Evolutionary conservation across 2,797 vertebrate species (phyloP), one percentile per base, ranked within the genome.

Genomic region (Tenualosa thibaudeaui): DNA sequence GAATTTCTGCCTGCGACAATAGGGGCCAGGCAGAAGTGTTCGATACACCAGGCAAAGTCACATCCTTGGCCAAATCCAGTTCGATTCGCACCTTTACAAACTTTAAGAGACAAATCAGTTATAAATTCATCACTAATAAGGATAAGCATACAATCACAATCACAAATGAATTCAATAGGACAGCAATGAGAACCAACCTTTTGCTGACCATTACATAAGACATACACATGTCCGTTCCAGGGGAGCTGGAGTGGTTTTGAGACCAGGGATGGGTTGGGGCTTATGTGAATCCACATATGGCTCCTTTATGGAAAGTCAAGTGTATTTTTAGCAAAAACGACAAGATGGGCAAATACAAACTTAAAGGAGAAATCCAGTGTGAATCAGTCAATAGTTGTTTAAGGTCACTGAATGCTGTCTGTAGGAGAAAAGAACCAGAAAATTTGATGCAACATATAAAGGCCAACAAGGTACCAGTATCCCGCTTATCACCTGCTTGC

Each of bases 171-270:
- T 65, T n/a, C 6, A 65, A 68, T 4, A 37, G 24, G 75, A 43
- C 46, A 19, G 40, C 5, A 43, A 56, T 19, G 0, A 81, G 62
- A 51, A 53, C 58, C 60, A 5, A 99, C 98, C 97, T 98, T 98
- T 90, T 97, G 96, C 84, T 94, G 94, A 54, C 93, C 88, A 83
- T 97, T 96, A 94, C 96, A 97, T 89, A 95, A 96, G 54, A 99
- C 88, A 86, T 97, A 99, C 83, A 99, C 94, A 82, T 97, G 94
- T 24, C 98, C 98, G 85, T 93, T 97, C 98, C 98, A 99, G 7
- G 98, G 98, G 87, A 98, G 92, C 91, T 96, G 82, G 10, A 94
- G 91, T 43, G 94, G 89, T 81, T 96, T 99, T 88, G 91, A 93
- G 51, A 96, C 95, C 83, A 99, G 89, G 2, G 97, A 97, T 0